Percentiles rank a stretch among this genome's conserved stretches.
Evolutionary conservation across 2,888 invertebrate species (phyloP).

Genomic region (Oscheius myriophilus): DNA sequence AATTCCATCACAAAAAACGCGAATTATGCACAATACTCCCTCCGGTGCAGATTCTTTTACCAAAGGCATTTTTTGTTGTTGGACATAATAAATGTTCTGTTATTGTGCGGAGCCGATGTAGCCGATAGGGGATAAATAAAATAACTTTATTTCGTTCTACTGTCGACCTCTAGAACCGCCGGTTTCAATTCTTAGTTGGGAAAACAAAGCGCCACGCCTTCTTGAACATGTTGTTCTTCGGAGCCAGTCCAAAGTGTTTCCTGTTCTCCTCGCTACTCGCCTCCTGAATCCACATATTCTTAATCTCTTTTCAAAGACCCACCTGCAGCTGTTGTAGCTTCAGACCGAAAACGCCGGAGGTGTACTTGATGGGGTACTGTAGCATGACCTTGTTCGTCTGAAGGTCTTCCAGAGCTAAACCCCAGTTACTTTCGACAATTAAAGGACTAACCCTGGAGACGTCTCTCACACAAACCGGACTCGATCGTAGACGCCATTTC

Average conservation of each 20-base stretch:
- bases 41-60: too few relatives aligned
- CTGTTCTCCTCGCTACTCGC: slow-evolving; percentile 46
- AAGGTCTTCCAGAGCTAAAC: slow-evolving; percentile 57
- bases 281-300: slow-evolving; percentile 15
- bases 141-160: background rate
- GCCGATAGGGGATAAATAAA: too few relatives aligned
- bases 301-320: background rate
- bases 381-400: slow-evolving; percentile 52
- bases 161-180: background rate
- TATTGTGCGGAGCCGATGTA: too few relatives aligned
- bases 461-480: slow-evolving; percentile 34
- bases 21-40: too few relatives aligned
- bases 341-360: slow-evolving; percentile 60
- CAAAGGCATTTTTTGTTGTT: too few relatives aligned
- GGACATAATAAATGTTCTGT: too few relatives aligned
- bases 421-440: background rate
- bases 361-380: slow-evolving; percentile 57
- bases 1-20: too few relatives aligned
- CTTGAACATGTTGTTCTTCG: slow-evolving; percentile 37
- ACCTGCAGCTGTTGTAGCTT: slow-evolving; percentile 48
- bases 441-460: slow-evolving; percentile 34
- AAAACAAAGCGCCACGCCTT: slow-evolving; percentile 33
- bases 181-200: slow-evolving; percentile 24
- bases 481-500: slow-evolving; percentile 18
- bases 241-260: slow-evolving; percentile 46